Conservation (phyloP, 2,888 invertebrate species). For the Phragmatobia fuliginosa region DNA sequence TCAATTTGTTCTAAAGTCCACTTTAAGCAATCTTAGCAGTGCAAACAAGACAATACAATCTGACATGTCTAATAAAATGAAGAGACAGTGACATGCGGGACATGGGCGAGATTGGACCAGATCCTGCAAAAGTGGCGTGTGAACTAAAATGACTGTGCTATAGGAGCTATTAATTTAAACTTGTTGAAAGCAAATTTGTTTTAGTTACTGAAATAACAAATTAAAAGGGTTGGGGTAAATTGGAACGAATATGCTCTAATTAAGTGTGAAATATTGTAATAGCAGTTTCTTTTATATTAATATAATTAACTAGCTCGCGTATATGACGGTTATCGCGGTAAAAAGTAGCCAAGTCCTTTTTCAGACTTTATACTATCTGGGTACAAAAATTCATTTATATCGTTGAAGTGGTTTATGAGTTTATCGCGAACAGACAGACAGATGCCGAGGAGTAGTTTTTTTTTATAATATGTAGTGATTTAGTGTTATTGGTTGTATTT, state of each 20-base stretch:
- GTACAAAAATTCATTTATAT: too few relatives aligned
- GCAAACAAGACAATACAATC: slow-evolving; percentile 28
- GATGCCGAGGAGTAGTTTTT: too few relatives aligned
- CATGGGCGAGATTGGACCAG: slow-evolving; percentile 46
- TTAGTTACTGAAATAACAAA: slow-evolving; percentile 5
- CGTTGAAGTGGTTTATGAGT: too few relatives aligned
- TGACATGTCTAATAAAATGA: slow-evolving; percentile 39
- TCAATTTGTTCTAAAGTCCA: slow-evolving; percentile 13
- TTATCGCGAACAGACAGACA: too few relatives aligned
- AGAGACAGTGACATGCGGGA: slow-evolving; percentile 45
- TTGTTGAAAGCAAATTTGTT: slow-evolving; percentile 15
- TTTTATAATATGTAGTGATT: too few relatives aligned
- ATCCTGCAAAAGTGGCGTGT: slow-evolving; percentile 49
- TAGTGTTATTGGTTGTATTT: too few relatives aligned
- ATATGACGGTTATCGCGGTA: too few relatives aligned
- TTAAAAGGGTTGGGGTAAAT: neutral
- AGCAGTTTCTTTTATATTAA: neutral
- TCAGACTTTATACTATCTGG: too few relatives aligned
- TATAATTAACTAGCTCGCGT: neutral
- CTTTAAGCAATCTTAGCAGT: slow-evolving; percentile 22
- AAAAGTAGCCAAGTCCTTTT: too few relatives aligned
- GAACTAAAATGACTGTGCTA: slow-evolving; percentile 30
- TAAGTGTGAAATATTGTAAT: neutral
- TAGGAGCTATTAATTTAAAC: slow-evolving; percentile 20
- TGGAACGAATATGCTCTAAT: neutral